Evolutionary conservation across 92 coral and sea anemone species (phyloP), one percentile per base, ranked within the genome.

Genomic region (Umimayanthus kanabou): DNA sequence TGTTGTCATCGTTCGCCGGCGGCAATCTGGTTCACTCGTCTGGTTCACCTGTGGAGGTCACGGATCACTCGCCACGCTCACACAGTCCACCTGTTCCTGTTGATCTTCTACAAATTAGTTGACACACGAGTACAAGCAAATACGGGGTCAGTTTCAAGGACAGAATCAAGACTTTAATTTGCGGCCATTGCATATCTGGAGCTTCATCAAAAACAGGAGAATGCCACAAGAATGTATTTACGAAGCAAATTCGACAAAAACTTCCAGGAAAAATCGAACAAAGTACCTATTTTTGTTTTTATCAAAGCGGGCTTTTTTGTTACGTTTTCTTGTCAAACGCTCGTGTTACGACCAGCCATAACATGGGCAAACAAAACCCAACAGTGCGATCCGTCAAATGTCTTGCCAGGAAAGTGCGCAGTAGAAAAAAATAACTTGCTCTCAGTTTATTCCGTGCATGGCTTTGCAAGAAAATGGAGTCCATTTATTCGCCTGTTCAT

Each of bases 71-170:
- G 82, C n/a, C 66, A 25, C 22, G n/a, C 37, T 47, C 65, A 28
- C 65, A 78, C 66, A 37, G 66, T 66, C 82, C 42, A 78, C 67
- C 82, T 26, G 82, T n/a, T 53, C 39, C 40, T 78, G 82, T 78
- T 78, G 82, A 78, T 22, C 66, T 22, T 7, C 45, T 6, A 29
- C 82, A 78, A 78, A 28, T 77, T 47, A 49, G 39, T 77, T 25
- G 39, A 77, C 81, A 47, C 81, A 14, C 9, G 4, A 4, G 6
- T 2, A 3, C 40, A 29, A 25, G 26, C 66, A 75, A 75, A n/a
- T 40, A 18, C 5, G 28, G 42, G n/a, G 22, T 23, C 43, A 9
- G 20, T 6, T 73, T 53, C 1, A 47, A 47, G 26, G 20, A 29
- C 77, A 30, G 49, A 2, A 0, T 3, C 5, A 39, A 5, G 25